Base-by-base conservation (phyloP, 2,888 invertebrate genomes). In the Pollenia griseotomentosa region DNA sequence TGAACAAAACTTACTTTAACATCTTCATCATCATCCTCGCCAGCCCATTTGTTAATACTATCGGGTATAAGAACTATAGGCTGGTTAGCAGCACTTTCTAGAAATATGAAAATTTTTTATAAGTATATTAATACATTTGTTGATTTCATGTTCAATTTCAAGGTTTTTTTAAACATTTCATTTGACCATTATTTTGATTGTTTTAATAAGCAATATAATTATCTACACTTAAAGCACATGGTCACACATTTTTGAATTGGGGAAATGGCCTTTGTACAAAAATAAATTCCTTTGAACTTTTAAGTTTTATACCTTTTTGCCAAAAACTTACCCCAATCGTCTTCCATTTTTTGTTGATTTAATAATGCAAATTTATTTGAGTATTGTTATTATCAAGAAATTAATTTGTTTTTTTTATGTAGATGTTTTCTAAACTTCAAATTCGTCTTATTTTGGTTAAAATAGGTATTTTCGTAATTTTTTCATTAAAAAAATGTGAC, bases 1-100 rank as follows among this genome's bases (percentile, higher is more conserved):
- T 51, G 68, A 57, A 82, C 40, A 53, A 9, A 63, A 86, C 90
- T 88, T 89, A 97, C 97, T 96, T 97, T 97, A 90, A 97, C 97
- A 90, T 96, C 96, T 77, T 97, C 97, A 83, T 97, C 97, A 92
- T 97, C 97, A 93, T 97, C 97, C 92, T 97, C 97, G 90, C 97
- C 97, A 93, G 96, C 97, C 97, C 97, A 97, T 95, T 96, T 97
- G 94, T 96, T 96, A 85, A 94, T 90, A 88, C 91, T 92, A 59
- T 88, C 90, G 91, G 96, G 96, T 92, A 96, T 96, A 93, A 96
- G 96, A 93, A 96, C 95, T 90, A 96, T 96, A 91, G 96, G 96
- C 66, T 91, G 90, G 66, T 93, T 93, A 48, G 93, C 93, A 88
- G 91, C 91, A 89, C 92, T 90, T 91, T 93, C 93, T 93, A 89